A percentile compares a stretch with the other conserved stretches of the same genome.
phyloP scores from a whole-genome alignment of 2,113 vertebrate species.

The Hyaena hyaena region DNA sequence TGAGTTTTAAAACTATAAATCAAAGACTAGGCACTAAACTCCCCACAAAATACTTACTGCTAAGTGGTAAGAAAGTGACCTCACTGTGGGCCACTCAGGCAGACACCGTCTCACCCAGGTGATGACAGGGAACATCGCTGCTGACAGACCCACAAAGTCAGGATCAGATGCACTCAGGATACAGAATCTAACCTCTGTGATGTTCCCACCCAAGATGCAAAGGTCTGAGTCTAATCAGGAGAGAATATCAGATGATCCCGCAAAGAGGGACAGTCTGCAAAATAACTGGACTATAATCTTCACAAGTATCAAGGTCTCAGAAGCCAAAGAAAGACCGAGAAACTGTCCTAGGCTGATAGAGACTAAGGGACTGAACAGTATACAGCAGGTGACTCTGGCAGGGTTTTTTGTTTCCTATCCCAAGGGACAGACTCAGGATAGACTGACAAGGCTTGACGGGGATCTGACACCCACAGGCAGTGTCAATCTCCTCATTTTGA shows the following conservation, averaged over 20 bases:
- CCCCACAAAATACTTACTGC: not conserved
- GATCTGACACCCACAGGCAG: not conserved
- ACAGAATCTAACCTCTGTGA: not conserved
- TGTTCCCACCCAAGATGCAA: not conserved
- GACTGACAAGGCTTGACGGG: not conserved
- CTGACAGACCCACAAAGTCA: fast-evolving
- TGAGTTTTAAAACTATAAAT: not conserved
- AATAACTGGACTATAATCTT: not conserved
- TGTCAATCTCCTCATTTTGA: not conserved
- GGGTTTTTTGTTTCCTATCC: not conserved
- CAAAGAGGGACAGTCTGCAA: not conserved
- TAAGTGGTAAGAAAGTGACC: not conserved
- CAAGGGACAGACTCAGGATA: not conserved
- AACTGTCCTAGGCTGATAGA: not conserved
- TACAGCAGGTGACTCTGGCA: no score
- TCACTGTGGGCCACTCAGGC: not conserved
- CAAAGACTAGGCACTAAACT: not conserved
- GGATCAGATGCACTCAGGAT: fast-evolving
- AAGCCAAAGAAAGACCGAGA: not conserved
- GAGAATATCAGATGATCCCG: not conserved
- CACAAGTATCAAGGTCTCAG: not conserved
- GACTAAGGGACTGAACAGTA: not conserved
- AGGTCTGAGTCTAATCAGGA: not conserved
- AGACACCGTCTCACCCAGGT: not conserved
- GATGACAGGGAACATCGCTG: fast-evolving